Conservation (phyloP, 1,140 invertebrate genomes). For the Diorhabda carinulata region DNA sequence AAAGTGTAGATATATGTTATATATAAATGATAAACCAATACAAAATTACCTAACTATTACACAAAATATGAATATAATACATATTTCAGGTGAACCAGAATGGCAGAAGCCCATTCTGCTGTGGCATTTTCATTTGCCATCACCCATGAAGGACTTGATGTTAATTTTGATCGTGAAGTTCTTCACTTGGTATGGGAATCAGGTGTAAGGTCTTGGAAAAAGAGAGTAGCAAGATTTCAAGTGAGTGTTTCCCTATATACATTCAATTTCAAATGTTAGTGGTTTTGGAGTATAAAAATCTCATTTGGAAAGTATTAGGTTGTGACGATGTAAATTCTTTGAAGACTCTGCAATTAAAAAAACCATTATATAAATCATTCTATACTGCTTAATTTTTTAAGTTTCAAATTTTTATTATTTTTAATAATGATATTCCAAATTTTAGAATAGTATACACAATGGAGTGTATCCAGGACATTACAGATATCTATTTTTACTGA, state of each 20-base stretch:
- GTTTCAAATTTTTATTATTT: no score
- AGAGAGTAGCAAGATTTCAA: constrained; percentile 78
- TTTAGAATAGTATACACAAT: constrained; percentile 91
- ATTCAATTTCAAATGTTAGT: no score
- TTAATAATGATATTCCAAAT: constrained; percentile 25
- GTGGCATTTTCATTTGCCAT: constrained; percentile 97
- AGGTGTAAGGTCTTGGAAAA: constrained; percentile 91
- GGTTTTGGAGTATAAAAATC: no score
- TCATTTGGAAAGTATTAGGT: no score
- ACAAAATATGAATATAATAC: neutral
- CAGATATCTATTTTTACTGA: constrained; percentile 76
- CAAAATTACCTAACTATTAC: no score
- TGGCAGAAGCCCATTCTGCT: constrained; percentile 98
- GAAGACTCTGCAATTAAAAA: no score
- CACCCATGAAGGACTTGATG: constrained; percentile 95
- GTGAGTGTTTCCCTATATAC: constrained; percentile 53
- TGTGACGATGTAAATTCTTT: no score
- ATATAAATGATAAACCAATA: no score
- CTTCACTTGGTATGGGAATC: constrained; percentile 86
- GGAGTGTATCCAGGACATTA: constrained; percentile 93
- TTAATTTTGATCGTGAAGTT: constrained; percentile 95
- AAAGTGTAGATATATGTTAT: no score
- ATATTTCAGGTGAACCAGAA: constrained; percentile 46
- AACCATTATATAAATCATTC: no score
- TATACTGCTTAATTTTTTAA: no score